phyloP scores from a whole-genome alignment of 2,113 vertebrate genomes.

The Phycodurus eques region DNA sequence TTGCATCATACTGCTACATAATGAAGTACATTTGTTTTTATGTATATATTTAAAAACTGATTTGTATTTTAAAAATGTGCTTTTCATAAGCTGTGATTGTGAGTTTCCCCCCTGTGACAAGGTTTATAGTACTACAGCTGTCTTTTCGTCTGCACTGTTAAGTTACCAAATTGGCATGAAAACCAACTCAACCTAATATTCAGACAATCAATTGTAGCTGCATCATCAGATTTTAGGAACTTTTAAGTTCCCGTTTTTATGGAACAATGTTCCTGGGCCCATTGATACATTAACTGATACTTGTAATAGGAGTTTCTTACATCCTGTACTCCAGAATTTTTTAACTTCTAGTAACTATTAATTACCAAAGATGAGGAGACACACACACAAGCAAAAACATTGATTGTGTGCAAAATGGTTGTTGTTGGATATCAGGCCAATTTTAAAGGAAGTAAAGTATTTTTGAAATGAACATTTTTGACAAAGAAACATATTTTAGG shows the following conservation, averaged over 20 bases:
- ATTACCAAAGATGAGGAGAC: conserved; percentile 39
- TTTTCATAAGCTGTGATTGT: conserved; percentile 3
- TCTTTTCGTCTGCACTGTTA: conserved; percentile 9
- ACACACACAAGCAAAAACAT: conserved; percentile 19
- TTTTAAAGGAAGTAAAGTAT: neutral
- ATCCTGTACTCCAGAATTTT: neutral
- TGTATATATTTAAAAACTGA: conserved; percentile 29
- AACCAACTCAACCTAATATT: conserved; percentile 16
- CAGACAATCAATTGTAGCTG: conserved; percentile 40
- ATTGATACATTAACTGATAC: conserved; percentile 2
- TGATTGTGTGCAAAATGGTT: neutral
- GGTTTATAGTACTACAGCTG: neutral
- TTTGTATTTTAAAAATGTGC: conserved; percentile 23
- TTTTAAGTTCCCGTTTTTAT: neutral
- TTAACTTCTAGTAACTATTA: neutral
- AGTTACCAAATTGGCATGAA: conserved; percentile 15
- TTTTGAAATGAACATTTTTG: neutral
- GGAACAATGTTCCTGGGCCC: neutral
- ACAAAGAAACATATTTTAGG: neutral
- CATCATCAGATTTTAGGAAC: conserved; percentile 3
- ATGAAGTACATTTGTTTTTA: conserved; percentile 32
- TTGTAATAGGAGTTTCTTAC: neutral
- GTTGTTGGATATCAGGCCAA: neutral
- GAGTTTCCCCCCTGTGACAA: conserved; percentile 1
- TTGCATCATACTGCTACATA: conserved; percentile 8